Percentiles rank a stretch among this genome's conserved stretches.
Evolutionary conservation across 2,888 invertebrate species (phyloP).

Genomic region (Amiota mariae): DNA sequence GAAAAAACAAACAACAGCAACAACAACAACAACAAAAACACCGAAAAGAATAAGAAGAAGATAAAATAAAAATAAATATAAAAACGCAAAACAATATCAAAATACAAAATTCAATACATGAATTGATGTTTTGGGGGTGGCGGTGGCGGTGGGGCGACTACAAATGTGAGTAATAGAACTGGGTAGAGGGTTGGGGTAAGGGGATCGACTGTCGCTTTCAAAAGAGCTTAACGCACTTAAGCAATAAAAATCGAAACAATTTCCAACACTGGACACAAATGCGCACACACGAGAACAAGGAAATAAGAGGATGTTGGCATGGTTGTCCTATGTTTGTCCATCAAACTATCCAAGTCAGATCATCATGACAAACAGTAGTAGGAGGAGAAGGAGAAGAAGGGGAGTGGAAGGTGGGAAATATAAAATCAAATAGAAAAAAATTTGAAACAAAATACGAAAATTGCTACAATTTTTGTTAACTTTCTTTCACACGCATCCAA

Average conservation of each 20-base stretch:
- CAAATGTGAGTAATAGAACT: constrained; percentile 34
- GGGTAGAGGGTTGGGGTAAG: neutral
- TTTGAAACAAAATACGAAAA: constrained; percentile 59
- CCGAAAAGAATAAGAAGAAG: constrained; percentile 23
- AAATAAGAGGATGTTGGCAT: neutral
- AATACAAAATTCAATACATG: constrained; percentile 37
- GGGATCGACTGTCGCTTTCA: constrained; percentile 41
- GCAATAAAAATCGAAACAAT: constrained; percentile 67
- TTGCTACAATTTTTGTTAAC: constrained; percentile 20
- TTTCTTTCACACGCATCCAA: neutral
- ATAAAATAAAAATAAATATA: constrained; percentile 47
- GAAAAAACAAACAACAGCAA: constrained; percentile 46
- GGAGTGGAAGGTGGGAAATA: constrained; percentile 36
- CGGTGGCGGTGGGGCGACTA: too few relatives aligned
- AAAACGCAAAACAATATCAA: constrained; percentile 30
- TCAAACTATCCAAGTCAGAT: neutral
- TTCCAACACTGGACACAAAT: constrained; percentile 46
- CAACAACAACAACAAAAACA: constrained; percentile 36
- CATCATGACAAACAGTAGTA: neutral
- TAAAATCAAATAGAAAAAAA: constrained; percentile 36
- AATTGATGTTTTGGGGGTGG: constrained; percentile 54
- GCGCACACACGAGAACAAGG: neutral
- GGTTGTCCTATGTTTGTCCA: neutral
- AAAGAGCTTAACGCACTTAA: constrained; percentile 66
- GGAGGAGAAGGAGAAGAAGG: too few relatives aligned